Base-by-base conservation (phyloP, 2,113 vertebrate species). In the Limnothrissa miodon region DNA sequence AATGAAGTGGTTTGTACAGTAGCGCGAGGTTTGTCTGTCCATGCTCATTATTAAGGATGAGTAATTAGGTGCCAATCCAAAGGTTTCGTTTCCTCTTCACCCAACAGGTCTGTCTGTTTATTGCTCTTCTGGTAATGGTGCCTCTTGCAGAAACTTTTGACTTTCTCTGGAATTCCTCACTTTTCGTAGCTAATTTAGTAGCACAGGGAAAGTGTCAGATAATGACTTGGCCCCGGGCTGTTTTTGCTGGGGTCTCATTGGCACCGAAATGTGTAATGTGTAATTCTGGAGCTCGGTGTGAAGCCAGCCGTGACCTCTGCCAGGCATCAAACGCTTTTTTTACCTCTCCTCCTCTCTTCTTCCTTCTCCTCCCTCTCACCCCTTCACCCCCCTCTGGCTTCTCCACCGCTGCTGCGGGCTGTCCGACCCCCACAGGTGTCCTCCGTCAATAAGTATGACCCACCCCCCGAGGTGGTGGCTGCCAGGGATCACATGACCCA, bases 391-490 rank as follows among this genome's bases (percentile, higher is more conserved):
- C 11, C 4, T n/a, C 62, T 36, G 6, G 0, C 66, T 39, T 13
- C 29, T 74, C 66, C 29, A 36, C 66, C 29, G 10, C 66, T 74
- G 66, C 66, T 15, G 66, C 13, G 66, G 13, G 66, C 13, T 29
- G 25, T 33, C 29, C 66, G 11, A 74, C 66, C 66, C 66, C 66
- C 66, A 10, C 85, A 99, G 98, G 97, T 99, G 1, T 84, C 89
- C 0, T 94, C 97, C 0, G 87, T 97, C 82, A 98, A 99, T 83
- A 94, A 91, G 81, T 93, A 93, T 0, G 92, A 96, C 82, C 98
- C 98, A 85, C 96, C 97, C 29, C 88, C 95, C 19, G 97, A 99
- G 83, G 92, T 97, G 44, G 88, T 97, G 2, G 97, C 97, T 1
- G 93, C 95, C 51, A 89, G 83, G 46, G 95, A 98, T 89, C 97